phyloP scores from a whole-genome alignment of 2,113 vertebrate species.

The Ivindomyrus marchei region DNA sequence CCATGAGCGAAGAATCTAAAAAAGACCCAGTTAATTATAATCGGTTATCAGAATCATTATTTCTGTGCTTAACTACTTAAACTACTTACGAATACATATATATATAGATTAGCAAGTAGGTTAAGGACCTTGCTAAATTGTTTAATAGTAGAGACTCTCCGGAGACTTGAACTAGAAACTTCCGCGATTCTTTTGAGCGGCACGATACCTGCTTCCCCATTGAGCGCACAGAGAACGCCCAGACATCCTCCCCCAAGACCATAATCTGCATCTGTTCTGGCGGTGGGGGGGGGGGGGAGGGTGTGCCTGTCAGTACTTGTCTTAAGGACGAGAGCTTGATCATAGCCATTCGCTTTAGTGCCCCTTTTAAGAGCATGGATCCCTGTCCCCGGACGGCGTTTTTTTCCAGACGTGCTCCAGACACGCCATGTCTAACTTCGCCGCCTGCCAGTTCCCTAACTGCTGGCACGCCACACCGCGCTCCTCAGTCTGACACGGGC shows the following conservation, averaged over 20 bases:
- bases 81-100: neutral
- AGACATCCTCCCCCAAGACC: neutral
- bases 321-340: slow-evolving; percentile 61
- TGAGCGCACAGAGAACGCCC: slow-evolving; percentile 4
- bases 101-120: neutral
- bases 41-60: neutral
- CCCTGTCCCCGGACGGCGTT: neutral
- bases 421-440: neutral
- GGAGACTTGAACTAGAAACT: slow-evolving; percentile 15
- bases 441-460: slow-evolving; percentile 22
- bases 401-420: neutral
- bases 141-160: neutral
- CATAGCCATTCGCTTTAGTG: slow-evolving; percentile 49
- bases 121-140: neutral
- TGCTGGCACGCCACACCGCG: slow-evolving; percentile 14
- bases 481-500: neutral
- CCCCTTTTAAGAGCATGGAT: slow-evolving; percentile 27
- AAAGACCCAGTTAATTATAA: slow-evolving; percentile 1
- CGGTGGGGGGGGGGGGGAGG: slow-evolving; percentile 31
- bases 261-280: neutral
- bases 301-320: slow-evolving; percentile 61
- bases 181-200: neutral
- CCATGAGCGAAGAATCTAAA: slow-evolving; percentile 33
- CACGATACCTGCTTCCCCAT: neutral
- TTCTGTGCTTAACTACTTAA: slow-evolving; percentile 4